Evolutionary conservation across 2,797 vertebrate genomes (phyloP), one percentile per base, ranked within the genome.

Genomic region (Tinamus major): DNA sequence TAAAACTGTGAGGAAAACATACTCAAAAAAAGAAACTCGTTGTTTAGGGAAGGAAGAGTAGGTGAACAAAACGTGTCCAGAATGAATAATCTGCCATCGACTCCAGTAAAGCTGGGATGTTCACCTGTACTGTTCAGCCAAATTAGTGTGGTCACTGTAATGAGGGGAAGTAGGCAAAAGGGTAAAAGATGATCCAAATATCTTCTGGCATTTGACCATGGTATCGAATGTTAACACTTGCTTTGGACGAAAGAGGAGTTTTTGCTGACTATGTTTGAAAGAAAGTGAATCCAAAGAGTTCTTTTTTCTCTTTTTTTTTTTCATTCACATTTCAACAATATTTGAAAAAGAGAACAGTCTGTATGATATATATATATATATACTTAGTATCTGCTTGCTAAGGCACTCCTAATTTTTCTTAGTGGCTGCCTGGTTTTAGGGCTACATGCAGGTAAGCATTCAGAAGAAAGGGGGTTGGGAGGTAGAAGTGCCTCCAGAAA

Each of bases 371-470:
- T 49, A 49, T 51, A 3, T 51, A 49, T 51, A 51, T 15, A 29
- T 55, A 29, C 31, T 31, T 10, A 31, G 15, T 55, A 55, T 42
- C 53, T 89, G 27, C 76, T 86, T 91, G 20, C 65, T 89, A 88
- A 85, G 61, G 58, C 49, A 70, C 59, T 96, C 72, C 33, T 44
- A 61, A 77, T 49, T 71, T 93, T 95, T 41, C 31, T 83, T 80
- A 74, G 65, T 63, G 39, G 64, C 55, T 94, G 27, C 9, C 1
- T 63, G 27, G 62, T 71, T n/a, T 74, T 87, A 81, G 44, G 80
- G 72, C 21, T 87, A n/a, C 41, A 42, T 82, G 42, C 68, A 59
- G 63, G 58, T 94, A 63, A 90, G 27, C 72, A 15, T 68, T 85
- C 42, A 75, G 44, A 89, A 88, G 58, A 75, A 49, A 68, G 24